Evolutionary conservation across 2,888 invertebrate species (phyloP).

Genomic region (Coleophora deauratella): DNA sequence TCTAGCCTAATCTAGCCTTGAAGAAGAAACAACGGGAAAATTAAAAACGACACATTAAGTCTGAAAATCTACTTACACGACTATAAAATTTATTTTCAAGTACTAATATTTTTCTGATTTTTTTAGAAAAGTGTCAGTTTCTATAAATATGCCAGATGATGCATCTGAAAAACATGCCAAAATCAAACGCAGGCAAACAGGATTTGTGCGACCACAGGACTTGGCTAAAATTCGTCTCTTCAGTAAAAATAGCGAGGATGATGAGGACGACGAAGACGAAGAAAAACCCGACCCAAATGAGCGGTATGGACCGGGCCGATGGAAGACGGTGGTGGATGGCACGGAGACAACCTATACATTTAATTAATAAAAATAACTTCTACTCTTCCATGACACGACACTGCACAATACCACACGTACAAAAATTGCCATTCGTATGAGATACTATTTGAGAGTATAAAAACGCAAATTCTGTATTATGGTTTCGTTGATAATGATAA

Average conservation of each 20-base stretch:
- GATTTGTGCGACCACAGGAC: conserved; percentile 33
- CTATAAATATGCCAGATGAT: not conserved
- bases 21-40: no score
- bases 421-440: no score
- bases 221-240: conserved; percentile 20
- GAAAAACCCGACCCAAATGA: no score
- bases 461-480: no score
- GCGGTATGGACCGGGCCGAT: not conserved
- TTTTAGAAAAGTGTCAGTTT: not conserved
- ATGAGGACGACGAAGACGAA: not conserved
- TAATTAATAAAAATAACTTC: no score
- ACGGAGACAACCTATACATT: no score
- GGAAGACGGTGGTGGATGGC: not conserved
- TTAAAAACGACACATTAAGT: not conserved
- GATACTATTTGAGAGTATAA: no score
- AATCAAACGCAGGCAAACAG: conserved; percentile 46
- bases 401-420: no score
- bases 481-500: no score
- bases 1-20: no score
- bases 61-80: no score
- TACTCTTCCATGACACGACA: no score
- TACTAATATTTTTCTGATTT: not conserved
- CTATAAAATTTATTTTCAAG: not conserved
- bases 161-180: conserved; percentile 5
- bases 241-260: not conserved